These are phyloP conservation scores for Periophthalmodon schlosseri DNA, from an alignment of 2,113 vertebrate species.

Conservation along the genomic window DNA sequence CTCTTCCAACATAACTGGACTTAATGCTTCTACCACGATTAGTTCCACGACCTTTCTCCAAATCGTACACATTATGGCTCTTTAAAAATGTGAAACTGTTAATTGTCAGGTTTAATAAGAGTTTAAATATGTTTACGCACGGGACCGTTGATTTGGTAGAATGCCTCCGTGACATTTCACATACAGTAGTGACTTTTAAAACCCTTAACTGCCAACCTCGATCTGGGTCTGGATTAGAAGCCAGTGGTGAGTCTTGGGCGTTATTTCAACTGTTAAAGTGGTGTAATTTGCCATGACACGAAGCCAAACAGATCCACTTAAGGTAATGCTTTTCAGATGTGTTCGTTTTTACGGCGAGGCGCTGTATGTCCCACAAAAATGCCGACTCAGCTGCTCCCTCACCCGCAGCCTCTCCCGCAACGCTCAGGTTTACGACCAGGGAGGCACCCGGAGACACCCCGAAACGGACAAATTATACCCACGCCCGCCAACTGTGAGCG, in stretches of 20 bases:
- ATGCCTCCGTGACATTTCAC: slow-evolving; percentile 8
- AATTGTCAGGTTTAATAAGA: background rate
- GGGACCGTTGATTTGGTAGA: background rate
- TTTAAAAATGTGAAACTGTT: background rate
- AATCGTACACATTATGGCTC: background rate
- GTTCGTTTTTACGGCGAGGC: slow-evolving; percentile 31
- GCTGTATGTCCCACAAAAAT: slow-evolving; percentile 66
- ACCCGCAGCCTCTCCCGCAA: slow-evolving; percentile 34
- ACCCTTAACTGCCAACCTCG: slow-evolving; percentile 15
- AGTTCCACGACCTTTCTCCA: background rate
- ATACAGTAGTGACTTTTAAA: slow-evolving; percentile 7
- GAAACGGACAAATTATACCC: slow-evolving; percentile 36
- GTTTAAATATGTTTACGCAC: background rate
- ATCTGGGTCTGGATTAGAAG: slow-evolving; percentile 14
- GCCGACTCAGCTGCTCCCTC: slow-evolving; percentile 59
- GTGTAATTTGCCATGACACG: slow-evolving; percentile 64
- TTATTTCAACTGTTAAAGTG: slow-evolving; percentile 34
- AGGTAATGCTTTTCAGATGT: slow-evolving; percentile 71
- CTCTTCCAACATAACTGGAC: background rate
- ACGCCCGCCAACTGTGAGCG: slow-evolving; percentile 41
- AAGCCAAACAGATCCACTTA: slow-evolving; percentile 61
- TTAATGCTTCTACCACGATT: background rate
- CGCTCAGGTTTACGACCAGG: slow-evolving; percentile 30
- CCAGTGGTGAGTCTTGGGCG: slow-evolving; percentile 40
- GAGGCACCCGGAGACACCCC: slow-evolving; percentile 28